These are phyloP conservation scores for Craterocephalus amniculus DNA, from an alignment of 2,797 vertebrate species.

Conservation along the genomic window DNA sequence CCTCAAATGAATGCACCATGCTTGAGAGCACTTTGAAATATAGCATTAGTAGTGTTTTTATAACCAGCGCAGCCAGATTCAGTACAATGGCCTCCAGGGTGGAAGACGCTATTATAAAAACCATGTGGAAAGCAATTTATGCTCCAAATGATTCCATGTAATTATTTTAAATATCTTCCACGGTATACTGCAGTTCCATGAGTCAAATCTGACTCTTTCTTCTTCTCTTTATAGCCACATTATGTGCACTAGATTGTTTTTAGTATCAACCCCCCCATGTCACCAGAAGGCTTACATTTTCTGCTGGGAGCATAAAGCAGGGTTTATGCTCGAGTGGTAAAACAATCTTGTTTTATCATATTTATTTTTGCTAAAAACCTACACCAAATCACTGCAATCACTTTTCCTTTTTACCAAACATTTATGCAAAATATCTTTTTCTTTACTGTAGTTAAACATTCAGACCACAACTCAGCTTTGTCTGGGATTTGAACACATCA, in stretches of 20 bases:
- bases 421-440: slow-evolving; percentile 17
- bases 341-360: no score
- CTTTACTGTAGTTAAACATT: slow-evolving; percentile 41
- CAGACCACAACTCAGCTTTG: slow-evolving; percentile 28
- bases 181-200: not conserved
- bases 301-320: not conserved
- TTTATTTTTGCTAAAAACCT: no score
- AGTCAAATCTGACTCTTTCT: not conserved
- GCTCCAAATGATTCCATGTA: not conserved
- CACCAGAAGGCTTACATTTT: not conserved
- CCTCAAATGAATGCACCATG: not conserved
- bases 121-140: slow-evolving; percentile 32
- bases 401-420: not conserved
- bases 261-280: not conserved
- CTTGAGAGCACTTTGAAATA: not conserved
- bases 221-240: not conserved
- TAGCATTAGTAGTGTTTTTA: not conserved
- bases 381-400: not conserved
- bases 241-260: slow-evolving; percentile 13
- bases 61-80: not conserved
- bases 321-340: no score
- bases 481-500: slow-evolving; percentile 21
- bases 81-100: not conserved
- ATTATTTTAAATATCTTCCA: slow-evolving; percentile 10
- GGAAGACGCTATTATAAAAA: slow-evolving; percentile 11